Evolutionary conservation across 2,888 invertebrate genomes (phyloP).

Genomic region (Hemistola chrysoprasaria): DNA sequence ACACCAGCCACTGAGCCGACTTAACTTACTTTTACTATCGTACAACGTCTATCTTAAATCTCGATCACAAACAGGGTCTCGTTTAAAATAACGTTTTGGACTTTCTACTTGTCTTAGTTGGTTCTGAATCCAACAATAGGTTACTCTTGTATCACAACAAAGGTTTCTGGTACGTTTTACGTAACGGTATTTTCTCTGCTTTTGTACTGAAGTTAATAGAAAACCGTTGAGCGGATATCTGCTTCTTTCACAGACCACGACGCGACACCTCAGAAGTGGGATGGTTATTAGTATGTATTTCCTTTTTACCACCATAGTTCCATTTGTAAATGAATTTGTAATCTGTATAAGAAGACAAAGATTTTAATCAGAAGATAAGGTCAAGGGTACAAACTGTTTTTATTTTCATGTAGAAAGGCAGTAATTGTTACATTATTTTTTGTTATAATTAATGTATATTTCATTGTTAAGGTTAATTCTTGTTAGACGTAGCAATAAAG

Average conservation of each 20-base stretch:
- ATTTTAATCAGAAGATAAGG: no score
- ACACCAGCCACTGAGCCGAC: no score
- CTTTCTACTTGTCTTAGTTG: constrained; percentile 40
- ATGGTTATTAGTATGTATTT: constrained; percentile 35
- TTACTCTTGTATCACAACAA: constrained; percentile 61
- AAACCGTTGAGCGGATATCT: constrained; percentile 58
- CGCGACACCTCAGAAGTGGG: constrained; percentile 24
- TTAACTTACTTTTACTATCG: no score
- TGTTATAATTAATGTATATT: no score
- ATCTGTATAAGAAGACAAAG: no score
- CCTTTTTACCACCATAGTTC: constrained; percentile 23
- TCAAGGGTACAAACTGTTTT: no score
- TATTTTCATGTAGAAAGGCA: no score
- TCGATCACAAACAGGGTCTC: constrained; percentile 20
- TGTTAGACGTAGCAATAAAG: no score
- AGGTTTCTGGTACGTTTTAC: constrained; percentile 65
- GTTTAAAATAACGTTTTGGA: constrained; percentile 27
- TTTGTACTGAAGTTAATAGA: constrained; percentile 63
- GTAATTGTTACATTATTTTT: no score
- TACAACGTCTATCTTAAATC: constrained; percentile 7
- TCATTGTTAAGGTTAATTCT: no score
- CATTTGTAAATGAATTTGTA: constrained; percentile 15
- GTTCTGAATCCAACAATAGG: constrained; percentile 62
- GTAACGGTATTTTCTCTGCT: constrained; percentile 64
- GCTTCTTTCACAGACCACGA: constrained; percentile 46